Percentiles rank a stretch among this genome's conserved stretches.
These are phyloP conservation scores for Sinocyclocheilus anophthalmus DNA, from an alignment of 2,113 vertebrate genomes.

Conservation along the genomic window DNA sequence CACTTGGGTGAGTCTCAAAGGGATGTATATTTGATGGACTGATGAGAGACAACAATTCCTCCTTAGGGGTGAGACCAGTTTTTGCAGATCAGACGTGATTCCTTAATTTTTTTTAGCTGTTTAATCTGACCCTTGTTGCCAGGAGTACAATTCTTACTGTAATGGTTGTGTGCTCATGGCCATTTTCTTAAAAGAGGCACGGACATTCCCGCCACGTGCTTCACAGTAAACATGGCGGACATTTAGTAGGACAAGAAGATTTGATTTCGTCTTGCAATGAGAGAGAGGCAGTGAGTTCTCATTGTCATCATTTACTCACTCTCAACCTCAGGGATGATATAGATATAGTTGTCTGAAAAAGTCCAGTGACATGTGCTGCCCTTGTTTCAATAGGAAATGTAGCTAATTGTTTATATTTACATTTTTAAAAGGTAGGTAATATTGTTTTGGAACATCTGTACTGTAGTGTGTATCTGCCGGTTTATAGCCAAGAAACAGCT, in stretches of 20 bases:
- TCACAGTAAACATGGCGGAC: neutral
- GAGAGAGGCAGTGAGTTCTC: neutral
- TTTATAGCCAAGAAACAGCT: too few species aligned
- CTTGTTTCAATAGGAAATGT: too few species aligned
- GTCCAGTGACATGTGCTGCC: too few species aligned
- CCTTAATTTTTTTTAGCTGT: conserved; percentile 5
- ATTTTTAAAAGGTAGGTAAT: too few species aligned
- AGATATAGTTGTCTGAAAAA: too few species aligned
- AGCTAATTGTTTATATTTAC: too few species aligned
- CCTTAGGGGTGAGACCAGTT: conserved; percentile 21
- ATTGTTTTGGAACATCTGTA: too few species aligned
- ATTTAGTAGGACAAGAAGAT: conserved; percentile 22
- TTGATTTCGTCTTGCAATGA: neutral
- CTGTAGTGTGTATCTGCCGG: too few species aligned
- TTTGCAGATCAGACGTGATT: conserved; percentile 34
- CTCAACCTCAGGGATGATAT: too few species aligned
- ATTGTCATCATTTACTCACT: too few species aligned
- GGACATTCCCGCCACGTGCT: neutral
- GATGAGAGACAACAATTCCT: neutral
- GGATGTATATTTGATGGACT: conserved; percentile 14
- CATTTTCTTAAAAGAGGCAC: neutral
- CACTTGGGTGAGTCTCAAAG: conserved; percentile 34
- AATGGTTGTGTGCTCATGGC: conserved; percentile 24
- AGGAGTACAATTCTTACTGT: neutral
- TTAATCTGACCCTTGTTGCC: conserved; percentile 12